Percentiles rank a stretch among this genome's conserved stretches.
phyloP scores from a whole-genome alignment of 2,888 invertebrate species.

The Trachelus tabidus region DNA sequence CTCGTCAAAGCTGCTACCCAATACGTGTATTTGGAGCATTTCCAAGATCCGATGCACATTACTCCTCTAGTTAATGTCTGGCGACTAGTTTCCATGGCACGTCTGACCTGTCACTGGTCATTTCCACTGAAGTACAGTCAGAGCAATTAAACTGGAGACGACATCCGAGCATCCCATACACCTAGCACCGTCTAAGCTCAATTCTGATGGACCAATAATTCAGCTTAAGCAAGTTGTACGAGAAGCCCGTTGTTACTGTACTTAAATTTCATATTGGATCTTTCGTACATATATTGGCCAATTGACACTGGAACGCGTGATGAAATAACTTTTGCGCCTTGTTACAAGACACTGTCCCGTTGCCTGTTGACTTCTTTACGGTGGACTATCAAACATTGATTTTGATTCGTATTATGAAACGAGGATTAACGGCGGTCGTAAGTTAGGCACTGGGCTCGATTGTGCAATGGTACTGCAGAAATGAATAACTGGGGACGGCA shows the following conservation, averaged over 20 bases:
- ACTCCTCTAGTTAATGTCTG: background rate
- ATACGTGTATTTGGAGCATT: slow-evolving; percentile 22
- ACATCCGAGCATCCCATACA: background rate
- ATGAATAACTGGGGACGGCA: slow-evolving; percentile 25
- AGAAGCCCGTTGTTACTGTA: background rate
- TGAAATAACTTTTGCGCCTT: background rate
- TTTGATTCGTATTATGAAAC: slow-evolving; percentile 25
- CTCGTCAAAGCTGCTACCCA: slow-evolving; percentile 25
- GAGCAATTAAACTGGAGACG: background rate
- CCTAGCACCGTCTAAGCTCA: background rate
- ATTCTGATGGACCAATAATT: background rate
- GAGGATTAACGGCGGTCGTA: slow-evolving; percentile 30
- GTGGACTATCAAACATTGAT: slow-evolving; percentile 11
- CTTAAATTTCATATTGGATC: background rate
- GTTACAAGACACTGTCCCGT: background rate
- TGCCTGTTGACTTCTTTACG: background rate
- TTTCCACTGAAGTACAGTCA: background rate
- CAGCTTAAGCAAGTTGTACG: background rate
- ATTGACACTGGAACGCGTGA: background rate
- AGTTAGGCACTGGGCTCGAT: slow-evolving; percentile 32
- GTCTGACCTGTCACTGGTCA: background rate
- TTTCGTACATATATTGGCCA: background rate
- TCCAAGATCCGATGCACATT: slow-evolving; percentile 21
- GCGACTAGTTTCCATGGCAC: background rate
- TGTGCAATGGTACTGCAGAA: slow-evolving; percentile 28